Conservation (phyloP, 2,113 vertebrate species). For the Taurulus bubalis region DNA sequence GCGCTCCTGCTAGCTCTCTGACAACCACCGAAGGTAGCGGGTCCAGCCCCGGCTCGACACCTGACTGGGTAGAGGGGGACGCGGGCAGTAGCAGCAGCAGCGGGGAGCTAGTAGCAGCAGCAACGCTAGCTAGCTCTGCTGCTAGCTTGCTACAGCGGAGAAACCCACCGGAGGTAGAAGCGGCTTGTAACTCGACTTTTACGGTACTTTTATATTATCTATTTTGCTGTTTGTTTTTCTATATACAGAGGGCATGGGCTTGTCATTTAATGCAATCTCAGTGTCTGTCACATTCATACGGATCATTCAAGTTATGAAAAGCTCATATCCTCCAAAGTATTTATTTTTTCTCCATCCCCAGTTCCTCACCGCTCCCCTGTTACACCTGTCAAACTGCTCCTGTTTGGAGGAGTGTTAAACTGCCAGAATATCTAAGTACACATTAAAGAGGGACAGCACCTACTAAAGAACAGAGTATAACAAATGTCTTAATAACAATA, state of each 20-base stretch:
- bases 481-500: slow-evolving; percentile 49
- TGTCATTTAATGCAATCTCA: not conserved
- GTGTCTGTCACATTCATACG: not conserved
- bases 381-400: not conserved
- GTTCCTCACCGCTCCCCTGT: not conserved
- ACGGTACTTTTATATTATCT: not conserved
- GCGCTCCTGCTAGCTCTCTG: no score
- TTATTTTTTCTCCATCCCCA: not conserved
- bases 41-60: no score
- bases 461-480: slow-evolving; percentile 16
- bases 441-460: slow-evolving; percentile 1
- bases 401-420: slow-evolving; percentile 18
- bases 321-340: not conserved
- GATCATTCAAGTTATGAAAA: slow-evolving; percentile 3
- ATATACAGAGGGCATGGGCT: not conserved
- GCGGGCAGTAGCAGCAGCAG: no score
- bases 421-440: slow-evolving; percentile 30
- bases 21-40: no score
- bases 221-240: not conserved
- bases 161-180: no score
- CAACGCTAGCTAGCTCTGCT: no score
- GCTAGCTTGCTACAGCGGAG: no score
- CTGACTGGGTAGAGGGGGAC: no score
- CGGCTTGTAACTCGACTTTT: no score
- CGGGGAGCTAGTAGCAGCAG: no score